Base-by-base conservation (phyloP, 2,888 invertebrate species). In the Lapara coniferarum region DNA sequence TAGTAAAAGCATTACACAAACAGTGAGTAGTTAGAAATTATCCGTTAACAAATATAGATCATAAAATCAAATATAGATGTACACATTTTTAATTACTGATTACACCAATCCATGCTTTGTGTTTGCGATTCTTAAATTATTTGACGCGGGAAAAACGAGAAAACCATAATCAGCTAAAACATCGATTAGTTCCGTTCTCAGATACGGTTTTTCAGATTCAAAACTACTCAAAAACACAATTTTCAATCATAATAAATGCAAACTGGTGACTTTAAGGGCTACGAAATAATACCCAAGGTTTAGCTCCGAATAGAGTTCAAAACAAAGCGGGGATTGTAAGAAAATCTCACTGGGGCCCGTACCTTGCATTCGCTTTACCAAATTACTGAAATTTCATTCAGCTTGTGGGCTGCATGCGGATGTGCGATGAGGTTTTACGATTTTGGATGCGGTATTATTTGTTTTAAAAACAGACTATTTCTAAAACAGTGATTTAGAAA, bases 361-460 rank as follows among this genome's bases (percentile, higher is more conserved):
- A 91, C 89, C 93, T 91, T 91, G 92, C 90, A 90, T 92, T 93
- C 91, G 91, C 91, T 92, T 90, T 89, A 90, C 90, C 85, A 91
- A 92, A 93, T 93, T 92, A 92, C 92, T 90, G 90, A 89, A 92
- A 92, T 91, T 92, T 93, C 92, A 89, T 92, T 92, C 92, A 87
- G 90, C 88, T 88, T 91, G 89, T 86, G 89, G 91, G 89, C 88
- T 87, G 79, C 71, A 66, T 67, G 37, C 63, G 70, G 85, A 87
- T 77, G 67, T 69, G 7, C 6, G 74, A 82, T 57, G 14, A 19
- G 74, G 77, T 77, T 78, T 75, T 74, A 72, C 66, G 69, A 68
- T 59, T 53, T 2, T 72, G 72, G 82, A 81, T 77, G 71, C 49
- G 87, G 84, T 69, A 77, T 68, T 8, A 66, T 46, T 67, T 37